Evolutionary conservation across 2,113 vertebrate species (phyloP), one percentile per base, ranked within the genome.

Genomic region (Myiozetetes cayanensis): DNA sequence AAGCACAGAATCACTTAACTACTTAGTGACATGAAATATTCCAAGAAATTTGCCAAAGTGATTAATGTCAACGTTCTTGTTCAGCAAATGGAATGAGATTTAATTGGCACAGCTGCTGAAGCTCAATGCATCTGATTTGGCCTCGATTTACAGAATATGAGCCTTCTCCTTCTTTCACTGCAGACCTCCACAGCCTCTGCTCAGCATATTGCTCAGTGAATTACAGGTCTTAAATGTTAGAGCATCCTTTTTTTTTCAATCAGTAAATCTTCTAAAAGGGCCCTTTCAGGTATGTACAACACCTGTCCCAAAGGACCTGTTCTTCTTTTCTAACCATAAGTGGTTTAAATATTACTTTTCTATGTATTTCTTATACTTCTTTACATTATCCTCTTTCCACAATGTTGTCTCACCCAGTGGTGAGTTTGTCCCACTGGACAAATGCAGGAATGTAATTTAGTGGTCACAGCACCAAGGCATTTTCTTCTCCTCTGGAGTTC

Each of bases 61-160:
- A 95, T 94, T 87, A 87, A 95, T 92, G 89, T 55, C 85, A 90
- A 78, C 0, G 20, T 84, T 93, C 86, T 74, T 67, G 76, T 78
- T 94, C 77, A 81, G 84, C 84, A 93, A 93, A 94, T 92, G 63
- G 84, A 94, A 67, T 71, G 84, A 79, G 93, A 56, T 91, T 89
- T 95, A 92, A 89, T 82, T 89, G 93, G 81, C 70, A 75, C 89
- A 89, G 91, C 93, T 94, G 94, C 90, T 81, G 85, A n/a, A 73
- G 53, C 90, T 95, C 78, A 68, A 9, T 56, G 78, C 49, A 7
- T 93, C 85, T 90, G 90, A 87, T 93, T 87, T 94, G 92, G 68
- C 79, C 95, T 59, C 11, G 2, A 66, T 93, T 93, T 92, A 77
- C 65, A 35, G 83, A 90, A 72, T 62, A 3, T 13, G 18, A 95